A percentile compares a stretch with the other conserved stretches of the same genome.
These are phyloP conservation scores for Drosophila quinaria DNA, from an alignment of 2,888 invertebrate genomes.

Conservation along the genomic window DNA sequence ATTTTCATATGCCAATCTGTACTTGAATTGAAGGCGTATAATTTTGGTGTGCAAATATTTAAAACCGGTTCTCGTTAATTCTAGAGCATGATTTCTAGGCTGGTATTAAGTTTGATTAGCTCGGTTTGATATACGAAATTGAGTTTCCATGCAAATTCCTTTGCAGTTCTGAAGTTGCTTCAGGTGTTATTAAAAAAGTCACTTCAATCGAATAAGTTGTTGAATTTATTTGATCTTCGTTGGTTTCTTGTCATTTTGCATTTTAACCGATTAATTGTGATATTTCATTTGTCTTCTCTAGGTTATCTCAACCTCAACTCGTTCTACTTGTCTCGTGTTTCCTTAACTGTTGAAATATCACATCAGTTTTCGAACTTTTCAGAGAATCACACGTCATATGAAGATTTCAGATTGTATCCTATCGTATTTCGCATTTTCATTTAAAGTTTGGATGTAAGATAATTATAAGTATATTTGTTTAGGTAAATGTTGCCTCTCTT, in stretches of 20 bases:
- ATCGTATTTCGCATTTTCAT: background rate
- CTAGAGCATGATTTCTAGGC: conserved; percentile 56
- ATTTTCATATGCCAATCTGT: conserved; percentile 29
- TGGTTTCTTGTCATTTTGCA: background rate
- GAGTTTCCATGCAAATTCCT: conserved; percentile 48
- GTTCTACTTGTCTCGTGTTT: conserved; percentile 4
- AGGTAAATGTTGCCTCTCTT: background rate
- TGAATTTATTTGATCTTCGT: background rate
- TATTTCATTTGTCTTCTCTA: background rate
- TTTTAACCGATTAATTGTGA: background rate
- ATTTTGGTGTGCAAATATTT: conserved; percentile 31
- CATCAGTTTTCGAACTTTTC: background rate
- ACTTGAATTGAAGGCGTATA: conserved; percentile 46
- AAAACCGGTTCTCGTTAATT: conserved; percentile 66
- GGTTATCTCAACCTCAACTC: background rate
- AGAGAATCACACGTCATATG: background rate
- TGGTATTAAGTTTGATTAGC: conserved; percentile 12
- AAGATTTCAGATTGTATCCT: background rate
- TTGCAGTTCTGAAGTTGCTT: conserved; percentile 4
- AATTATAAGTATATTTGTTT: background rate
- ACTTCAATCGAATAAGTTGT: background rate
- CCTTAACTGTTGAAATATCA: background rate
- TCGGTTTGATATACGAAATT: conserved; percentile 24
- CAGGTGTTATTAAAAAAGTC: background rate
- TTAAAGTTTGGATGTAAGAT: background rate